Evolutionary conservation across 2,113 vertebrate genomes (phyloP).

Genomic region (zebrafish (Danio rerio)): DNA sequence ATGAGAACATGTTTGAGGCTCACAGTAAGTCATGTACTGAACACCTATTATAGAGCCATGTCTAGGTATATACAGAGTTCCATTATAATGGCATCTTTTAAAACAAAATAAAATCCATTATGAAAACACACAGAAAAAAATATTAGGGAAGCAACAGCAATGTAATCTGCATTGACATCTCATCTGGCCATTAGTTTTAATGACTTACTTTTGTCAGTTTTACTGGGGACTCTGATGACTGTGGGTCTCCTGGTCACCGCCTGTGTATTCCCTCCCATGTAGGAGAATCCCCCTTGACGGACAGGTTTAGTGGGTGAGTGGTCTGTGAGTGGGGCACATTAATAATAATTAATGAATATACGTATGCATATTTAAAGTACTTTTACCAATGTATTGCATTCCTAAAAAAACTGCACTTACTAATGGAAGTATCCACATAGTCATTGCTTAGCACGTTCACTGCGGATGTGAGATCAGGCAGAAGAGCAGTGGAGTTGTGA

Average conservation of each 20-base stretch:
- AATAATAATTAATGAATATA: not conserved
- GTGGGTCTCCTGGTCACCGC: conserved; percentile 84
- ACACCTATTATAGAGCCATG: too few species aligned
- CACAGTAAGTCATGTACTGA: too few species aligned
- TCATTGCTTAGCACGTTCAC: conserved; percentile 34
- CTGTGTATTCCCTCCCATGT: conserved; percentile 57
- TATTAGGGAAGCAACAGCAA: too few species aligned
- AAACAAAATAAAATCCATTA: too few species aligned
- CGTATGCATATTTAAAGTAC: not conserved
- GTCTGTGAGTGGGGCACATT: conserved; percentile 72
- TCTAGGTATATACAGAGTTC: too few species aligned
- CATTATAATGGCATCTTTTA: too few species aligned
- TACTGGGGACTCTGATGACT: conserved; percentile 90
- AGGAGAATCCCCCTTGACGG: conserved; percentile 62
- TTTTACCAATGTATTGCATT: not conserved
- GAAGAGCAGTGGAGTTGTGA: conserved; percentile 66
- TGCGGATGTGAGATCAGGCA: not conserved
- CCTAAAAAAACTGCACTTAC: conserved; percentile 62
- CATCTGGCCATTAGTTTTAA: too few species aligned
- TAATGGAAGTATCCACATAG: conserved; percentile 3
- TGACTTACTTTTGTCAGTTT: conserved; percentile 73
- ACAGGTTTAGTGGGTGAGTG: conserved; percentile 72
- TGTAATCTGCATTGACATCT: too few species aligned
- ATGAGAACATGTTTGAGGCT: too few species aligned
- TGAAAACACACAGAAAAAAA: too few species aligned